Percentiles rank a stretch among this genome's conserved stretches.
phyloP scores from a whole-genome alignment of 1,140 invertebrate species.

The Thaumetopoea pityocampa region DNA sequence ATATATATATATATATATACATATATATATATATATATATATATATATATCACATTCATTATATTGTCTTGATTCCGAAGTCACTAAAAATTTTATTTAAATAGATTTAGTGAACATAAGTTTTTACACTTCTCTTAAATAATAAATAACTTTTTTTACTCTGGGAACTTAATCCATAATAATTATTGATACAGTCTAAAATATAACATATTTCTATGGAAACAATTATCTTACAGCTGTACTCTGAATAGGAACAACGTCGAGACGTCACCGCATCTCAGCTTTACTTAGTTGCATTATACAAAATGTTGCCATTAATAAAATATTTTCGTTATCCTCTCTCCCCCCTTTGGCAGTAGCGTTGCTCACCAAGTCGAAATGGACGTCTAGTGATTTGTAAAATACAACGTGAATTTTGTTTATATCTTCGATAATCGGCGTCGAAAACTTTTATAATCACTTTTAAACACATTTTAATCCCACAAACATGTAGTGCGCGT shows the following conservation, averaged over 20 bases:
- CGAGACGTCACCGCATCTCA: slow-evolving; percentile 1
- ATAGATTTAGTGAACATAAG: too few species aligned
- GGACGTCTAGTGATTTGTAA: slow-evolving; percentile 58
- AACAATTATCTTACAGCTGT: too few species aligned
- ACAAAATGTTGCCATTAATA: slow-evolving; percentile 54
- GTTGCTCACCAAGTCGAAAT: slow-evolving; percentile 59
- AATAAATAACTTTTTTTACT: too few species aligned
- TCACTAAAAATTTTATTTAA: too few species aligned
- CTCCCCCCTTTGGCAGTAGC: slow-evolving; percentile 66
- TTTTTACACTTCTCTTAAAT: too few species aligned
- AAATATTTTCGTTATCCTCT: slow-evolving; percentile 58
- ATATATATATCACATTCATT: too few species aligned
- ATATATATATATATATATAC: too few species aligned
- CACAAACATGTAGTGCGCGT: slow-evolving; percentile 58
- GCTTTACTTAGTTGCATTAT: slow-evolving; percentile 20
- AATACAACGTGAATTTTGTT: slow-evolving; percentile 63
- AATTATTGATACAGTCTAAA: too few species aligned
- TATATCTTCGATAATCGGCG: slow-evolving; percentile 67
- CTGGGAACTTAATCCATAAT: too few species aligned
- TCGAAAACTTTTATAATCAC: slow-evolving; percentile 68
- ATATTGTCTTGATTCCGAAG: too few species aligned
- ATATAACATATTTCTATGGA: too few species aligned
- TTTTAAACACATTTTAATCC: slow-evolving; percentile 55
- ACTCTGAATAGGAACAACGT: slow-evolving; percentile 9
- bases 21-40: too few species aligned